Evolutionary conservation across 2,888 invertebrate genomes (phyloP), one percentile per base, ranked within the genome.

Genomic region (Drosophila eohydei): DNA sequence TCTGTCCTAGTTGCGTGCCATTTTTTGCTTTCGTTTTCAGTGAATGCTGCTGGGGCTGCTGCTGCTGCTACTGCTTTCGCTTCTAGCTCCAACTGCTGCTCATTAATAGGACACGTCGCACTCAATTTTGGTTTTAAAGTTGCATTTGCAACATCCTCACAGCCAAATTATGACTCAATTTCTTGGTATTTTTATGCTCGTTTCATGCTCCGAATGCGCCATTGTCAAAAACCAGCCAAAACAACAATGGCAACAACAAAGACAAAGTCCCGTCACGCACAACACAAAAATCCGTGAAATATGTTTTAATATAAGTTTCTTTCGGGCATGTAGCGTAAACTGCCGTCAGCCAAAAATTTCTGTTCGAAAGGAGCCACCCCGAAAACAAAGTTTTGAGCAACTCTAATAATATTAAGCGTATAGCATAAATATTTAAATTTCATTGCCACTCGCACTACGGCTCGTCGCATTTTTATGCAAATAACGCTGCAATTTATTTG

Each of bases 361-460:
- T 58, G 34, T 16, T 48, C 16, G 48, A 48, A 50, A 36, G 54
- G 12, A 64, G 64, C 52, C 41, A 66, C 56, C 30, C 21, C 7
- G 16, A 30, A 32, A 16, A 16, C 51, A 88, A 86, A 74, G 70
- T 83, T 89, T 78, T 63, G 64, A 79, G 78, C 74, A 87, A 85
- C 75, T 86, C 86, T 85, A 86, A 86, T 86, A 86, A 82, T 82
- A 88, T 87, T 90, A 87, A 87, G 90, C 86, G 87, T 88, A 90
- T 87, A 81, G 84, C 84, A 88, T 88, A 88, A 87, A 87, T 88
- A 87, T 87, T 87, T 88, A 87, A 87, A 88, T 87, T 87, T 87
- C 87, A 88, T 88, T 87, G 88, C 86, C 87, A 88, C 84, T 86
- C 83, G 83, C 86, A 74, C 84, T 67, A 74, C 58, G 73, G 61